Evolutionary conservation across 2,113 vertebrate species (phyloP).

Genomic region (Sturnira hondurensis): DNA sequence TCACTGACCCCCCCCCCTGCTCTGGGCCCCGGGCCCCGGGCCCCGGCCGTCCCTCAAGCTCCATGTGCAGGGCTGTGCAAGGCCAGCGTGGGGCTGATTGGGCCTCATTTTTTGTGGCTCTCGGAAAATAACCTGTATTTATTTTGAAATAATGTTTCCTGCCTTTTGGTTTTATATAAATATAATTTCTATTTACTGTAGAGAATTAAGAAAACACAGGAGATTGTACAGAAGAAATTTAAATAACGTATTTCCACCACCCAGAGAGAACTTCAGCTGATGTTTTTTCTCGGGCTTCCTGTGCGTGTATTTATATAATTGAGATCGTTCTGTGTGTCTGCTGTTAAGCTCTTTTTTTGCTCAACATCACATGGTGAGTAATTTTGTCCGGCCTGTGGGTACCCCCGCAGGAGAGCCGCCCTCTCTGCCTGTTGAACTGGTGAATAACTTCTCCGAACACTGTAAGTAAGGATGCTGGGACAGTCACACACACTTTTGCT

Average conservation of each 20-base stretch:
- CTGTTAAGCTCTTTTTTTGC: not conserved
- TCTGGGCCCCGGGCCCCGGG: not conserved
- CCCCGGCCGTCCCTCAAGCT: too few relatives aligned
- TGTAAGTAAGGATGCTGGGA: accelerated
- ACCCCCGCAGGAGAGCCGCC: accelerated
- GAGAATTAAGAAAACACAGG: not conserved
- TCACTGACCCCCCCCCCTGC: not conserved
- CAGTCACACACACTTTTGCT: accelerated
- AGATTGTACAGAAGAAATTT: not conserved
- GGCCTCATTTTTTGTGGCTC: not conserved
- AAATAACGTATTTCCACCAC: not conserved
- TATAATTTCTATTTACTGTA: not conserved
- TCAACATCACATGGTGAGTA: not conserved
- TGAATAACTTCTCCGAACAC: too few relatives aligned
- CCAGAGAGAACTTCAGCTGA: not conserved
- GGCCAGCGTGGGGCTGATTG: not conserved
- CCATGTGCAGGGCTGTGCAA: too few relatives aligned
- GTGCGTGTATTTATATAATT: accelerated
- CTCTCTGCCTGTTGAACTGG: accelerated
- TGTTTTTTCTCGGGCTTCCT: not conserved
- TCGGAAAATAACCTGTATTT: not conserved
- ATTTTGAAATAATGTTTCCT: not conserved
- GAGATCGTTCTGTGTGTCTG: not conserved
- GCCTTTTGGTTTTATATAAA: not conserved
- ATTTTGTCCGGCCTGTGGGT: accelerated